Evolutionary conservation across 2,888 invertebrate genomes (phyloP).

Genomic region (Cabera pusaria): DNA sequence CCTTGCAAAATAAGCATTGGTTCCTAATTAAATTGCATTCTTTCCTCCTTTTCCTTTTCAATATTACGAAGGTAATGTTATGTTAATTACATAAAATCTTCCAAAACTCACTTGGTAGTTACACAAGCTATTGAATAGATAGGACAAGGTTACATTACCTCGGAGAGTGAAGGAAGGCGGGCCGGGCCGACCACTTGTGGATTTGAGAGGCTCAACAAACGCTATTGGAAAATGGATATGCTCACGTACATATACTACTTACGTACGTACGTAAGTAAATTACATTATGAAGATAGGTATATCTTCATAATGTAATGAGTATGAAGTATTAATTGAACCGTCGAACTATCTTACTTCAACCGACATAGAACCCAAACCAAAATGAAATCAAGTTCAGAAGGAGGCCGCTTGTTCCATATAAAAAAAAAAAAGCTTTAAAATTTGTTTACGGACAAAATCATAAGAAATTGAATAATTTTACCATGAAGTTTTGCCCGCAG

Average conservation of each 20-base stretch:
- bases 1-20: conserved; percentile 6
- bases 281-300: no score
- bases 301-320: conserved; percentile 3
- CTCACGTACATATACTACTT: conserved; percentile 29
- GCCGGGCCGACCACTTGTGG: conserved; percentile 79
- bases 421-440: no score
- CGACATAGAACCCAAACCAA: no score
- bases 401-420: no score
- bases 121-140: conserved; percentile 2
- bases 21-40: conserved; percentile 18
- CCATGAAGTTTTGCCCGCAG: no score
- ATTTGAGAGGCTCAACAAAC: conserved; percentile 50
- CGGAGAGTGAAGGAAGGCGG: conserved; percentile 53
- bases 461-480: conserved; percentile 12
- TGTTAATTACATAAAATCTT: no score
- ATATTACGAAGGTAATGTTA: background rate
- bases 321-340: background rate
- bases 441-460: no score
- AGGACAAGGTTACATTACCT: conserved; percentile 34
- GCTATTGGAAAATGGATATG: conserved; percentile 57
- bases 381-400: no score
- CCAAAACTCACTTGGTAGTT: no score
- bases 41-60: conserved; percentile 2
- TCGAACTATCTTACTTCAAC: background rate
- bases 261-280: no score